These are phyloP conservation scores for Bostrychus sinensis DNA, from an alignment of 2,113 vertebrate species.

Conservation along the genomic window DNA sequence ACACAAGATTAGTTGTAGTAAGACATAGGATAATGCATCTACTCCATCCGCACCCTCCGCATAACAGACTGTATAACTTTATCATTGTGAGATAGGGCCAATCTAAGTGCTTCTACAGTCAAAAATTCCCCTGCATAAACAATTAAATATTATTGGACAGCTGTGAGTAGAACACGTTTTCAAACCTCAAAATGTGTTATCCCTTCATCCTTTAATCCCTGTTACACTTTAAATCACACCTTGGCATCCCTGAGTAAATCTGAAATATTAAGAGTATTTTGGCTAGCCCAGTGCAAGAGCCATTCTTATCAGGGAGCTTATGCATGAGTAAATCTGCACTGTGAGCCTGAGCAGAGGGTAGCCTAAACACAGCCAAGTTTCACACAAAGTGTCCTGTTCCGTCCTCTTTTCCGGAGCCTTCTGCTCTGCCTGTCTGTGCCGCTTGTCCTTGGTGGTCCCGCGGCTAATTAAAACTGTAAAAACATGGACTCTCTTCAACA, in stretches of 20 bases:
- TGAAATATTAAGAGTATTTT: neutral
- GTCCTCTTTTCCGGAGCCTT: conserved; percentile 31
- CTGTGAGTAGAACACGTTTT: neutral
- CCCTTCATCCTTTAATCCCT: neutral
- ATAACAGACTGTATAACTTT: too few species aligned
- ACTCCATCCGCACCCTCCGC: too few species aligned
- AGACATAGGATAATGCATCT: too few species aligned
- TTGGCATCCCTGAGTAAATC: neutral
- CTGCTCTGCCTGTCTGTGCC: conserved; percentile 10
- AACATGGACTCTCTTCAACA: neutral
- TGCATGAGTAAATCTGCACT: conserved; percentile 22
- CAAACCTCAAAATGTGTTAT: neutral
- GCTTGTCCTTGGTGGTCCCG: neutral
- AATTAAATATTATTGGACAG: neutral
- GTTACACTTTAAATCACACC: neutral
- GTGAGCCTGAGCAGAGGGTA: conserved; percentile 41
- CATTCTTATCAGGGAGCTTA: conserved; percentile 14
- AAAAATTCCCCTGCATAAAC: neutral
- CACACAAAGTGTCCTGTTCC: conserved; percentile 32
- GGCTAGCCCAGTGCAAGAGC: conserved; percentile 2
- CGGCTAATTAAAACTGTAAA: conserved; percentile 6
- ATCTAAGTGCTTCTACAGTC: too few species aligned
- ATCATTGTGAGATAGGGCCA: too few species aligned
- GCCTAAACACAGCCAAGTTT: conserved; percentile 44
- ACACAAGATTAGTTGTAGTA: too few species aligned